Conservation (phyloP, 2,888 invertebrate species). For the Cephus nigrinus region DNA sequence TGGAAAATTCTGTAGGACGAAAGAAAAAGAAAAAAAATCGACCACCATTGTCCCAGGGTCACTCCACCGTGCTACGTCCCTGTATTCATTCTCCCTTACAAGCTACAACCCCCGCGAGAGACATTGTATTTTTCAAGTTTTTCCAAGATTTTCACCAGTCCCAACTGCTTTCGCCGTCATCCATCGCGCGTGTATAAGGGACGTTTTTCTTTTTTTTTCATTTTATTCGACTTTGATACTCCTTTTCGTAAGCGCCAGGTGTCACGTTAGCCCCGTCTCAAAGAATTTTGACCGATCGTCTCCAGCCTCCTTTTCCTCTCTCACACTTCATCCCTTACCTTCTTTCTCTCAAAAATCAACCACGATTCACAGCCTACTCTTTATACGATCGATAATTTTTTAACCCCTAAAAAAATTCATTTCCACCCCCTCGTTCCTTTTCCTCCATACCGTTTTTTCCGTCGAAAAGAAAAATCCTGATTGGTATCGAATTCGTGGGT, state of each 20-base stretch:
- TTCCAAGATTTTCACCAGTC: neutral
- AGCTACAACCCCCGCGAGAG: neutral
- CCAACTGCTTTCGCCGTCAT: neutral
- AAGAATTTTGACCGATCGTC: neutral
- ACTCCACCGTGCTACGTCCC: neutral
- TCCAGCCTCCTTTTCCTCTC: neutral
- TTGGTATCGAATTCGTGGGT: neutral
- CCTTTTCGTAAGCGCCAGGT: neutral
- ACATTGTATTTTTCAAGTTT: conserved; percentile 2
- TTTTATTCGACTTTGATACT: conserved; percentile 4
- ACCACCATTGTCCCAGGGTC: neutral
- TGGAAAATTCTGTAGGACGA: neutral
- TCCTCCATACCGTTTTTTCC: too few species aligned
- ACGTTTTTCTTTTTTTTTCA: neutral
- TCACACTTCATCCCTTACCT: neutral
- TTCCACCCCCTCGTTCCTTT: too few species aligned
- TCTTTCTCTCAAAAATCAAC: neutral
- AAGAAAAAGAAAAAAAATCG: neutral
- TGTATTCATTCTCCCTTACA: neutral
- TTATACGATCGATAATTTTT: neutral
- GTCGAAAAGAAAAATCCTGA: neutral
- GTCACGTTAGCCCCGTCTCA: neutral
- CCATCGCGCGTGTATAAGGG: neutral
- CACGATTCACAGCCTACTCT: too few species aligned
- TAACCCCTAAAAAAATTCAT: neutral